These are phyloP conservation scores for Molossus alvarezi DNA, from an alignment of 2,797 vertebrate genomes.

Conservation along the genomic window DNA sequence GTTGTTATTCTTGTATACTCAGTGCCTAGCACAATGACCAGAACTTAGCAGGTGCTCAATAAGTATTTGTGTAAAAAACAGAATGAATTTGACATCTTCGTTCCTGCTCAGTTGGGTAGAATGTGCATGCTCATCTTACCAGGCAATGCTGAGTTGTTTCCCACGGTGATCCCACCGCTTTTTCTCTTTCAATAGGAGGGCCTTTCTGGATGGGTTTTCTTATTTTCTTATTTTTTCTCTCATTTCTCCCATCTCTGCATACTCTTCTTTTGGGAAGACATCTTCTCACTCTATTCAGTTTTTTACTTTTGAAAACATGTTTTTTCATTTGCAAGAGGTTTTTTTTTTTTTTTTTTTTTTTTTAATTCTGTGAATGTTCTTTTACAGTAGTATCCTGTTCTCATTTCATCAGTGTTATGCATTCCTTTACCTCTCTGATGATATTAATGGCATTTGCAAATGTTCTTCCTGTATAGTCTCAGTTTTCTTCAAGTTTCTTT, in stretches of 20 bases:
- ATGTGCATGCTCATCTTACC: neutral
- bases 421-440: constrained; percentile 17
- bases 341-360: too few species aligned
- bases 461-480: neutral
- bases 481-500: constrained; percentile 7
- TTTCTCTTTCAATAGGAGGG: neutral
- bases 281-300: neutral
- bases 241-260: neutral
- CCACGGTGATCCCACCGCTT: neutral
- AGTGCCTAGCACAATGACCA: neutral
- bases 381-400: neutral
- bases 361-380: neutral
- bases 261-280: neutral
- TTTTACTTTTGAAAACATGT: neutral
- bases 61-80: neutral
- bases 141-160: neutral
- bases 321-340: constrained; percentile 25
- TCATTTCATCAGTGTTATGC: neutral
- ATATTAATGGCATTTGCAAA: neutral
- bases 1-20: neutral
- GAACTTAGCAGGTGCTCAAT: neutral
- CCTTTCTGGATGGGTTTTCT: neutral
- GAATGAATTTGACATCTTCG: neutral
- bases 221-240: neutral
- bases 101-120: neutral